Conservation (phyloP, 2,113 vertebrate genomes). For the Sinosuthora webbiana region DNA sequence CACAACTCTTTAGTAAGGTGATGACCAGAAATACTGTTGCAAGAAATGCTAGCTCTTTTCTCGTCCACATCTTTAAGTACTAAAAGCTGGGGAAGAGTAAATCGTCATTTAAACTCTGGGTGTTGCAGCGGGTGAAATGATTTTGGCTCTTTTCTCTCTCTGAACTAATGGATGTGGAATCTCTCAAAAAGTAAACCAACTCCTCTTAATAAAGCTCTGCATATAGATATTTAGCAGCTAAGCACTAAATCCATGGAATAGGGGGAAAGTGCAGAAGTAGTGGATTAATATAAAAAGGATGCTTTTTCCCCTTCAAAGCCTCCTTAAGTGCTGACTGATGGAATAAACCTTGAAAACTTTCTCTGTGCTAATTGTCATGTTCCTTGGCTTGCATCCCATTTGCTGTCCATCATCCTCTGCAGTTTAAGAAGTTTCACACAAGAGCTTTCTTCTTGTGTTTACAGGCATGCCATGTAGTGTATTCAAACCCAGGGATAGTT, state of each 20-base stretch:
- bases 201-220: constrained; percentile 54
- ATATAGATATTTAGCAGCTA: constrained; percentile 57
- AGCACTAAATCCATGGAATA: constrained; percentile 56
- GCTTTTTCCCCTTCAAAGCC: constrained; percentile 59
- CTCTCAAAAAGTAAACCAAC: constrained; percentile 54
- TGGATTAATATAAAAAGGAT: constrained; percentile 66
- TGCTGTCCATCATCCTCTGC: constrained; percentile 21
- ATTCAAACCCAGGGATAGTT: constrained; percentile 38
- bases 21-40: not conserved
- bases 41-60: not conserved
- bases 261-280: constrained; percentile 38
- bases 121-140: not conserved
- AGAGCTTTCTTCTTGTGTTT: constrained; percentile 59
- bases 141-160: constrained; percentile 22
- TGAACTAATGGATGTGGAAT: constrained; percentile 48
- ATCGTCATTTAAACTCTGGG: not conserved
- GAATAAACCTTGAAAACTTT: constrained; percentile 69
- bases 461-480: constrained; percentile 8
- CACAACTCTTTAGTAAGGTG: not conserved
- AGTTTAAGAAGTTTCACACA: constrained; percentile 60
- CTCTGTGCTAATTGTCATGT: constrained; percentile 57
- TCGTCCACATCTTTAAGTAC: not conserved
- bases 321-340: constrained; percentile 67
- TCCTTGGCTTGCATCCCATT: constrained; percentile 52
- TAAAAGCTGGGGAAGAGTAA: constrained; percentile 14